Conservation (phyloP, 2,113 vertebrate species). For the Pomatorhinus ruficollis region DNA sequence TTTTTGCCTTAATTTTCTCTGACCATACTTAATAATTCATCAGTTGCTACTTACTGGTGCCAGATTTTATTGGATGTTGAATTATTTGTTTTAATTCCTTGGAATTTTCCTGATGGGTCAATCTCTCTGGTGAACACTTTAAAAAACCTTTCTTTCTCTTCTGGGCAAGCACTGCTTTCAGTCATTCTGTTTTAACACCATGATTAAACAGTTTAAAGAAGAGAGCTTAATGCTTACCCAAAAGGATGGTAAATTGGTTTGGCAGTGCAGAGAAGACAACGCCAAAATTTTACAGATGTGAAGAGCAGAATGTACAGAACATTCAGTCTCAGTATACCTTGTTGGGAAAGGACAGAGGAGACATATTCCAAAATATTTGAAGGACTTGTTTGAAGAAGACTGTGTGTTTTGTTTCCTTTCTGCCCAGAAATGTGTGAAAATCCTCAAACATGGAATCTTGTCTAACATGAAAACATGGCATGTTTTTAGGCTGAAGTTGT, state of each 20-base stretch:
- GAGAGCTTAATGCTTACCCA: not conserved
- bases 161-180: not conserved
- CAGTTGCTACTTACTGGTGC: not conserved
- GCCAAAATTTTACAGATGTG: not conserved
- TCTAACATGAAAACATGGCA: not conserved
- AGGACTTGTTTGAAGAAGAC: not conserved
- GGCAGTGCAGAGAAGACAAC: not conserved
- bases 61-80: not conserved
- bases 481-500: not conserved
- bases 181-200: not conserved
- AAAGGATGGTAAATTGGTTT: not conserved
- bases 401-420: not conserved
- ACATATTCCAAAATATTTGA: not conserved
- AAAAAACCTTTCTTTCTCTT: not conserved
- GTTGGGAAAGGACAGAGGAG: not conserved
- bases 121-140: not conserved
- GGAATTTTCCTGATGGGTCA: not conserved
- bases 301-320: not conserved
- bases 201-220: not conserved
- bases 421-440: not conserved
- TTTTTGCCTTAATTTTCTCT: not conserved
- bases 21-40: not conserved
- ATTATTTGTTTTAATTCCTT: not conserved
- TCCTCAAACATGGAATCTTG: not conserved
- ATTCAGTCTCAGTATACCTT: not conserved